Base-by-base conservation (phyloP, 2,888 invertebrate species). In the Rhyacophila evoluta region DNA sequence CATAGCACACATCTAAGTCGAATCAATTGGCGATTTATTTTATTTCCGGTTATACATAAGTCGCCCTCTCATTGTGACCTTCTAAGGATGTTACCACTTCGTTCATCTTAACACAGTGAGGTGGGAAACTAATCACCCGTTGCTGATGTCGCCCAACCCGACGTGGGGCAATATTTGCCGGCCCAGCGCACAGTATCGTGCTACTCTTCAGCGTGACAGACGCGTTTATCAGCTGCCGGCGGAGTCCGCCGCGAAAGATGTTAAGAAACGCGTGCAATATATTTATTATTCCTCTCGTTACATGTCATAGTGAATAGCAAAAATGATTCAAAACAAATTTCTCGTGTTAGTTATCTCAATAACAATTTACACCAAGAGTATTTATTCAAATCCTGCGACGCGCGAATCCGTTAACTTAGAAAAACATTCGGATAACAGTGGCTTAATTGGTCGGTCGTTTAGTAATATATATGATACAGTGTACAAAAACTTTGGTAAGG, bases 261-360 rank as follows among this genome's bases (percentile, higher is more conserved):
- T 70, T 70, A 12, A 41, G n/a, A 39, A 19, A 19, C 68, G 68
- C 72, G 29, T 12, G 72, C 55, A 67, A 55, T 41, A 12, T 72
- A 12, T 39, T 33, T 27, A 27, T 27, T 67, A 55, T 11, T 41
- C 29, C 12, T n/a, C n/a, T n/a, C n/a, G n/a, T n/a, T 4, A 37
- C 28, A 36, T 37, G 25, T 41, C 29, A n/a, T 37, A 33, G 33
- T 69, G 41, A 38, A 38, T 38, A 77, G 10, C 72, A 67, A 71
- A 28, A 37, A 79, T 79, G 77, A 77, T 74, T 39, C 55, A 77
- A 28, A 79, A 75, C 29, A 69, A 73, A 25, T 55, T 79, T 12
- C 71, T 71, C 1, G 29, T 79, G 11, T 71, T 71, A 10, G 67
- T 77, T n/a, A 77, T 79, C 8, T 74, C 77, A 38, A 25, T 79